Conservation (phyloP, 2,113 vertebrate genomes). For the Motacilla alba region DNA sequence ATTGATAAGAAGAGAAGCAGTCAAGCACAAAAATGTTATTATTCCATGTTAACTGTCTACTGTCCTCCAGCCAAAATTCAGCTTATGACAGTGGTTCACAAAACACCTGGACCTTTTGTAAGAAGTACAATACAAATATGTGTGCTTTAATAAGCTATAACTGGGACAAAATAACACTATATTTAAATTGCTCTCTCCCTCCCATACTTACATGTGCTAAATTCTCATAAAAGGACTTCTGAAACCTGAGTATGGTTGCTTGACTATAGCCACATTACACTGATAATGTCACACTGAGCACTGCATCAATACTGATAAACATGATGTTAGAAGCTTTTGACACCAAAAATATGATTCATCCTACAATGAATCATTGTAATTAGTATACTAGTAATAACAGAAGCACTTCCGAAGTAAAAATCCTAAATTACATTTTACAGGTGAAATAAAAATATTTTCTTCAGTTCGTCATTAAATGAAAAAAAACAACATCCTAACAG, state of each 20-base stretch:
- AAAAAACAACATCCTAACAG: background rate
- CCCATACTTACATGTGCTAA: background rate
- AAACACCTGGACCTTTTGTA: background rate
- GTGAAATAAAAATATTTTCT: background rate
- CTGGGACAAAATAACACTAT: background rate
- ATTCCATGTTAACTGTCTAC: background rate
- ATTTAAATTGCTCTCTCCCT: background rate
- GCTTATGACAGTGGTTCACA: background rate
- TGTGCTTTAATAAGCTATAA: background rate
- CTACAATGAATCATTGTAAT: background rate
- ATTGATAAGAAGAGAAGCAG: background rate
- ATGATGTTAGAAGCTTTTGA: rapidly evolving
- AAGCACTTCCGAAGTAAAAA: background rate
- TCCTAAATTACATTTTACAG: background rate
- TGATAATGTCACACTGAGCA: background rate
- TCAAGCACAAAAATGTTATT: background rate
- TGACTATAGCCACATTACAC: background rate
- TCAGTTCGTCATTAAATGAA: no score
- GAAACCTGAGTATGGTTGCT: background rate
- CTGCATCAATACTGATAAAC: background rate
- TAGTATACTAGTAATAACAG: background rate
- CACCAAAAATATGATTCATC: background rate
- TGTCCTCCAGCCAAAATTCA: background rate
- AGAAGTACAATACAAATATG: background rate
- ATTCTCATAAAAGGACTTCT: background rate